Base-by-base conservation (phyloP, 2,888 invertebrate genomes). In the Dasypolia templi region DNA sequence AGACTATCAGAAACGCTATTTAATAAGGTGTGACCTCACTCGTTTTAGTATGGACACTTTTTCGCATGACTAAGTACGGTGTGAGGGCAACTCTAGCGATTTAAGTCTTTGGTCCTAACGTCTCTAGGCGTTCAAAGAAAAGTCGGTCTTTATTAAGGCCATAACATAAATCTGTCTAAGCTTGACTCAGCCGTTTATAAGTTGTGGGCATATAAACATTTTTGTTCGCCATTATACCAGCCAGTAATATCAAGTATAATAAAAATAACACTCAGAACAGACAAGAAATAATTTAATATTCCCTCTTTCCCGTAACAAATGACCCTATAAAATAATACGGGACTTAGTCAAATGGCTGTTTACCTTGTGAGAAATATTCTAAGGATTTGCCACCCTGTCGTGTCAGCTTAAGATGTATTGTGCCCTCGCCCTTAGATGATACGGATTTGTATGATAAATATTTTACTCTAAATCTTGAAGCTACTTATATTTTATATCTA, bases 331-430 rank as follows among this genome's bases (percentile, higher is more conserved):
- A 89, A 88, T 87, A 82, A 84, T 81, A 79, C 72, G 79, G 71
- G 79, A 72, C 75, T 64, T 59, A 61, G 70, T 77, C 76, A 85
- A 87, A 89, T 82, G 82, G 86, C 86, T 81, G 82, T 86, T 86
- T 82, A 87, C 83, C 83, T 86, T 77, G 79, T 84, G 86, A 90
- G 86, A 87, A 90, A 90, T 87, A 85, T 82, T 77, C 73, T 49
- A 32, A 76, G 84, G 87, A 87, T 88, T 85, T 87, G 81, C 69
- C 81, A 77, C 81, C 74, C 75, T 75, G 71, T 77, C 69, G 72
- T 76, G 64, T 72, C 74, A 79, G 69, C 75, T 77, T 81, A 77
- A 79, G 84, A 77, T 69, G 76, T 72, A 63, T 59, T 67, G 72
- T 75, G 59, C 35, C 58, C 61, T 58, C 62, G 26, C 53, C 72